A percentile compares a stretch with the other conserved stretches of the same genome.
These are phyloP conservation scores for Spicauda simplicius DNA, from an alignment of 2,888 invertebrate species.

Conservation along the genomic window DNA sequence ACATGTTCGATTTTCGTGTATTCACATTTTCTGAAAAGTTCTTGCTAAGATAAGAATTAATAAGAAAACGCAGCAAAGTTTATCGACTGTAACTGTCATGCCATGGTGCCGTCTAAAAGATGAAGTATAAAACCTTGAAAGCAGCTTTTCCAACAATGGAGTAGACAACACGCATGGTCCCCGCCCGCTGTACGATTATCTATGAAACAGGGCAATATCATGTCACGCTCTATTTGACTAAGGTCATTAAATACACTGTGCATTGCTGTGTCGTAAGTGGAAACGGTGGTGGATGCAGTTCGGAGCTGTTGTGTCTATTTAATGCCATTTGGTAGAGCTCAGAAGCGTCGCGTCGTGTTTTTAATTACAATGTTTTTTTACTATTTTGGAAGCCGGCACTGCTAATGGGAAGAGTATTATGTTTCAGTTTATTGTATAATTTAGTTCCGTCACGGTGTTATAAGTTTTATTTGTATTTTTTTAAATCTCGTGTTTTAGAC, in stretches of 20 bases:
- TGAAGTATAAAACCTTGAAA: conserved; percentile 83
- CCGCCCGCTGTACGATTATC: conserved; percentile 80
- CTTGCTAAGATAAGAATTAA: conserved; percentile 77
- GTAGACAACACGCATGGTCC: conserved; percentile 83
- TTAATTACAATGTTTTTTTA: background rate
- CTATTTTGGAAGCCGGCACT: conserved; percentile 16
- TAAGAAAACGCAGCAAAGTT: conserved; percentile 83
- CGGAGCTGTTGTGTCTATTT: conserved; percentile 41
- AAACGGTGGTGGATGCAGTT: conserved; percentile 27
- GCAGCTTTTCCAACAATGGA: conserved; percentile 85
- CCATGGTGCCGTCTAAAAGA: conserved; percentile 85
- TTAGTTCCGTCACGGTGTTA: background rate
- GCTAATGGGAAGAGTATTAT: conserved; percentile 6
- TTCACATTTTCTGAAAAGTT: conserved; percentile 79
- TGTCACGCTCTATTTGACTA: conserved; percentile 64
- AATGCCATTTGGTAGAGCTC: conserved; percentile 7
- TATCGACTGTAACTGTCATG: conserved; percentile 84
- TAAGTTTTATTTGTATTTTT: conserved; percentile 16
- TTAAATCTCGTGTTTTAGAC: background rate
- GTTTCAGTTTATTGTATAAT: conserved; percentile 5
- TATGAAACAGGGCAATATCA: conserved; percentile 83
- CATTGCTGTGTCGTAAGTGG: conserved; percentile 41
- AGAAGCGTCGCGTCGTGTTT: conserved; percentile 30
- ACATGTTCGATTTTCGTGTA: conserved; percentile 76
- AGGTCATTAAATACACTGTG: conserved; percentile 40